A percentile compares a stretch with the other conserved stretches of the same genome.
phyloP scores from a whole-genome alignment of 2,113 vertebrate species.

The Sisor rabdophorus region DNA sequence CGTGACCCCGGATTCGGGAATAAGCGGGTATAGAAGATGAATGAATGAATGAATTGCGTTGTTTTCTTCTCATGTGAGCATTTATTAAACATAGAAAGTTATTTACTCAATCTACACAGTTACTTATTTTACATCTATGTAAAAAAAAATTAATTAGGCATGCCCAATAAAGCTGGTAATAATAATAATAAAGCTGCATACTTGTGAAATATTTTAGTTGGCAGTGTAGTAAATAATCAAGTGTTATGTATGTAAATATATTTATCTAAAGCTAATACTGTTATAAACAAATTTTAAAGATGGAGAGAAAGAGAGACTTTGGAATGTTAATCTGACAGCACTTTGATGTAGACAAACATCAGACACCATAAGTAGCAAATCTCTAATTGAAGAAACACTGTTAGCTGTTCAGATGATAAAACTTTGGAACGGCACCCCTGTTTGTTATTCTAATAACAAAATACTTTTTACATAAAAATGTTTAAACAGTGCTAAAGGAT shows the following conservation, averaged over 20 bases:
- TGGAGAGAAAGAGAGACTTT: neutral
- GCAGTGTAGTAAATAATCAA: neutral
- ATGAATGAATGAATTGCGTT: too few relatives aligned
- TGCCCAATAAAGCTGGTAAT: too few relatives aligned
- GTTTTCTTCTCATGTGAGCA: too few relatives aligned
- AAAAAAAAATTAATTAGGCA: too few relatives aligned
- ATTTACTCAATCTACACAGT: too few relatives aligned
- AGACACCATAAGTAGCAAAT: neutral
- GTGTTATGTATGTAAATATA: neutral
- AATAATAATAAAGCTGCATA: neutral
- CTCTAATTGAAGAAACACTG: neutral
- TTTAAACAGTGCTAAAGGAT: neutral
- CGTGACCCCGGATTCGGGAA: too few relatives aligned
- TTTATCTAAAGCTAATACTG: neutral
- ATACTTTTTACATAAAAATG: neutral
- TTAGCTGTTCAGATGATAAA: conserved; percentile 52
- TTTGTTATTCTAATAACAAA: conserved; percentile 68
- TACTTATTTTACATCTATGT: too few relatives aligned
- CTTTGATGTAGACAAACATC: neutral
- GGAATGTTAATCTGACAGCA: neutral
- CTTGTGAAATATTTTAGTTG: too few relatives aligned
- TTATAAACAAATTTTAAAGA: neutral
- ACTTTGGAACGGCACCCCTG: conserved; percentile 39
- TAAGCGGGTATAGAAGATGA: too few relatives aligned
- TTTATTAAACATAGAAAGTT: too few relatives aligned